Evolutionary conservation across 1,140 invertebrate species (phyloP).

Genomic region (Lasaia peninsularis): DNA sequence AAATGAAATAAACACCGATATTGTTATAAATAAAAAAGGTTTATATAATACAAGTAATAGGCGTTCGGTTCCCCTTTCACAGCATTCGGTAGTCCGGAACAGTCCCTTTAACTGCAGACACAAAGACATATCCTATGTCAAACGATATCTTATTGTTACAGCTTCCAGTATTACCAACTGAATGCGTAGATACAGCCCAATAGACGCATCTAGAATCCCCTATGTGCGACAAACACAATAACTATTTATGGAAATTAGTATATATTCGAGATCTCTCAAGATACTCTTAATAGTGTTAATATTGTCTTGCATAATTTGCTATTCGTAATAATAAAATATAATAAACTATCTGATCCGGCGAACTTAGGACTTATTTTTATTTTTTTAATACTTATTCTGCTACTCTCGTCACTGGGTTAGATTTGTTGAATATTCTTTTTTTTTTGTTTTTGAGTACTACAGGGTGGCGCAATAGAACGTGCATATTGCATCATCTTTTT

Average conservation of each 20-base stretch:
- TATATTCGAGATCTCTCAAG: neutral
- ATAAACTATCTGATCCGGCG: too few species aligned
- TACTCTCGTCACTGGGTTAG: too few species aligned
- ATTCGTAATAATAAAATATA: too few species aligned
- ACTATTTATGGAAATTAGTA: constrained; percentile 2
- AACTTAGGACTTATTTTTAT: too few species aligned
- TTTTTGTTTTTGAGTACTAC: too few species aligned
- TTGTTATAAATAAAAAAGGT: neutral
- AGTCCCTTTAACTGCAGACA: neutral
- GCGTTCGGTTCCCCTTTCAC: neutral
- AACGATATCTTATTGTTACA: constrained; percentile 8
- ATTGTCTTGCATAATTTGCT: too few species aligned
- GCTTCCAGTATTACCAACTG: constrained; percentile 6
- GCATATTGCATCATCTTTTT: too few species aligned
- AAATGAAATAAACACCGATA: neutral
- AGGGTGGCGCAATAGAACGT: too few species aligned
- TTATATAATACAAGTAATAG: neutral
- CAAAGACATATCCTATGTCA: constrained; percentile 8
- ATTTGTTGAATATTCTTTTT: too few species aligned
- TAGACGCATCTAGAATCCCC: neutral
- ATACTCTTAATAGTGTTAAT: neutral
- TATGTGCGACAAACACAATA: constrained; percentile 7
- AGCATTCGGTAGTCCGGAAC: neutral
- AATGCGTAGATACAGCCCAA: constrained; percentile 2
- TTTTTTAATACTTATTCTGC: too few species aligned